Evolutionary conservation across 2,797 vertebrate genomes (phyloP), one percentile per base, ranked within the genome.

Genomic region (Distichodus sexfasciatus): DNA sequence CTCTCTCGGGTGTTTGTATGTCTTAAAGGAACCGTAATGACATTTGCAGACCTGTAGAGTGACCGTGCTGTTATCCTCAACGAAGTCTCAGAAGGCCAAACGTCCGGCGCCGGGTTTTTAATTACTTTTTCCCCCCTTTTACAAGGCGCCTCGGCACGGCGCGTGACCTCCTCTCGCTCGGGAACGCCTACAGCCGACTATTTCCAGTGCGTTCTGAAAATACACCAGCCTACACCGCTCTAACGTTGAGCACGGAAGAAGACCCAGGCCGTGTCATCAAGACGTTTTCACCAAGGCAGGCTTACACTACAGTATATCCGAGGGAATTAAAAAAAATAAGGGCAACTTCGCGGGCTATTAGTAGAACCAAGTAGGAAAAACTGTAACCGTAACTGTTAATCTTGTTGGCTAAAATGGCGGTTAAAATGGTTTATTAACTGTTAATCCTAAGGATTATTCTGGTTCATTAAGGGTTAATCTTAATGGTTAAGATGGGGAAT

Each of bases 11-110:
- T 8, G 19, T 38, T 57, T 57, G 33, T 38, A 24, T 57, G 15
- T 54, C 38, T 53, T 62, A 48, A 35, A 28, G 11, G 40, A 62
- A 6, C 19, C 36, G 35, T 62, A 70, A 70, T 54, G 36, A 15
- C 28, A 40, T 62, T 21, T 43, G 10, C 11, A 43, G 38, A 43
- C 19, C 33, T 33, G 2, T 8, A 44, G 9, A 41, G 29, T 26
- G 40, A 53, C 6, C 19, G 15, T 40, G 23, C 23, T 6, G 47
- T 54, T 70, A 48, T 38, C 43, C 29, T n/a, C 29, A 21, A 4
- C 2, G 28, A 58, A 11, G 29, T 43, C 35, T 28, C 17, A 48
- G 43, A 33, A 48, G 33, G 41, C 43, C 44, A 48, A 19, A 29
- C 14, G 23, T 31, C 33, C 43, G 36, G 58, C 6, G 12, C 57